phyloP scores from a whole-genome alignment of 2,113 vertebrate genomes.

The Pygoscelis antarcticus region DNA sequence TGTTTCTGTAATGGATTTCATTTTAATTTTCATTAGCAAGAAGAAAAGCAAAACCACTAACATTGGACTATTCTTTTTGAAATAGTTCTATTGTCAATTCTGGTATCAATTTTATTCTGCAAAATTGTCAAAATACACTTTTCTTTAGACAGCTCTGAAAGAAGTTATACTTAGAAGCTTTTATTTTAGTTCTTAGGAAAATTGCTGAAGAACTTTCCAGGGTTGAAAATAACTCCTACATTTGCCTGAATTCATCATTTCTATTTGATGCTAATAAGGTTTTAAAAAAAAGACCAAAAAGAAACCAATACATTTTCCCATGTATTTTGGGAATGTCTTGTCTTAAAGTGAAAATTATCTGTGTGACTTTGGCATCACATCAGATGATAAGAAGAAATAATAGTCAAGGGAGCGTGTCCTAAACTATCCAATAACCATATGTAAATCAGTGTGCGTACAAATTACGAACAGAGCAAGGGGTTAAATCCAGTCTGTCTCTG shows the following conservation, averaged over 20 bases:
- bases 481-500: neutral
- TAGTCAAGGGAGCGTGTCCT: neutral
- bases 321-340: neutral
- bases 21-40: neutral
- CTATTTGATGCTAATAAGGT: neutral
- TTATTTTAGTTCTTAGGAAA: neutral
- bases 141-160: neutral
- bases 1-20: neutral
- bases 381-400: neutral
- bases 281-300: neutral
- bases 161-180: conserved; percentile 1
- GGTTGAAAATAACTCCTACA: neutral
- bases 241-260: neutral
- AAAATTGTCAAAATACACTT: conserved; percentile 4
- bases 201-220: neutral
- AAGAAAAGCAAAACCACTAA: neutral
- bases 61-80: neutral
- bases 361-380: neutral
- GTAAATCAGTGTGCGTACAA: neutral
- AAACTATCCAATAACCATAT: neutral
- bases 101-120: neutral
- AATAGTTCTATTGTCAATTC: neutral
- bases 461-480: neutral
- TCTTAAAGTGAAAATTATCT: neutral
- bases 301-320: neutral